Evolutionary conservation across 2,797 vertebrate genomes (phyloP), one percentile per base, ranked within the genome.

Genomic region (Rhadinocentrus ornatus): DNA sequence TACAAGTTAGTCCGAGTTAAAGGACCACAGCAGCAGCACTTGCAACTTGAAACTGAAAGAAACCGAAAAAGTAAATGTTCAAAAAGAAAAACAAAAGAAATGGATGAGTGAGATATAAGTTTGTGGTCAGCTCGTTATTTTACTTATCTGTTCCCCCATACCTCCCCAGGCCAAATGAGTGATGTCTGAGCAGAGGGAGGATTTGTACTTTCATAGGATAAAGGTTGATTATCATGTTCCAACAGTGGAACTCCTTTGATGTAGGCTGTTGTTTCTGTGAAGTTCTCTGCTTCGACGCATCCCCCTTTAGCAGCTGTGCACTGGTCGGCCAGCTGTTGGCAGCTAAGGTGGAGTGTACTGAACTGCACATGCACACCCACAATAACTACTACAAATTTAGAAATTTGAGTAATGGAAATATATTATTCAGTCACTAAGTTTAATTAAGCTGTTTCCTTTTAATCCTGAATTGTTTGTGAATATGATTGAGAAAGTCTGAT

Each of bases 221-320:
- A 86, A 82, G 81, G 81, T 80, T 81, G 84, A 86, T 92, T 82
- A 83, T 85, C 71, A 66, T 86, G 84, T 87, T 89, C 73, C 78
- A 79, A 67, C 53, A 52, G 29, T 85, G 87, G 81, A 84, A 68
- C 71, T 76, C 52, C 84, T 93, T 94, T 94, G 89, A 93, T 92
- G 91, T 91, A 77, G 78, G 54, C 78, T 88, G 88, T 89, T 89
- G 87, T 89, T 84, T 76, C 82, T 81, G 58, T 80, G 78, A 75
- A 77, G 65, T 75, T 77, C 67, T 79, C 55, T 81, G 88, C 55
- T 57, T 81, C 69, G 79, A 79, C 78, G 71, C 89, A 87, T 85
- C 90, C 88, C 84, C 82, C 88, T 83, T 56, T 53, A 70, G 78
- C 91, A 89, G 88, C 86, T 91, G 90, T 80, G 61, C 70, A 68